Percentiles rank a stretch among this genome's conserved stretches.
phyloP scores from a whole-genome alignment of 2,888 invertebrate genomes.

The Phorcus lineatus region DNA sequence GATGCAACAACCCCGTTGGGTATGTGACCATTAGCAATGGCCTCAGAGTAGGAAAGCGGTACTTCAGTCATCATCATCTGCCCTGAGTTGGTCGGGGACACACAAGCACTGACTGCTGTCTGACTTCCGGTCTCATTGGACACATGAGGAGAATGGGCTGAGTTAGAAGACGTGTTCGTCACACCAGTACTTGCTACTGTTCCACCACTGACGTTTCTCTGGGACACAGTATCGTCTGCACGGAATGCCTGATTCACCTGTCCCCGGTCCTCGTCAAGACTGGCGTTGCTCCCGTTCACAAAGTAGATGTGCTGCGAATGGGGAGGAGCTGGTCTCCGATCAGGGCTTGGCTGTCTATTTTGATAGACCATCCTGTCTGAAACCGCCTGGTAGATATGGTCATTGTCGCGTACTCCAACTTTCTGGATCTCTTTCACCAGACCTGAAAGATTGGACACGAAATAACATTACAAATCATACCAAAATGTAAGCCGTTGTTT shows the following conservation, averaged over 20 bases:
- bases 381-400: conserved; percentile 8
- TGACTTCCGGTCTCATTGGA: background rate
- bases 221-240: background rate
- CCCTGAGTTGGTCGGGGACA: background rate
- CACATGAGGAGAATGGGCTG: background rate
- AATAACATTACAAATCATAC: background rate
- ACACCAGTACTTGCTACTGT: background rate
- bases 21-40: background rate
- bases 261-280: background rate
- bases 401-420: background rate
- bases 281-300: conserved; percentile 14
- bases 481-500: too few species aligned
- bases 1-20: background rate
- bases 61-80: background rate
- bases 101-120: background rate
- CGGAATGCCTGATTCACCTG: conserved; percentile 5
- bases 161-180: background rate
- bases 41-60: background rate
- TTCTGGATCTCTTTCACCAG: conserved; percentile 13
- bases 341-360: background rate
- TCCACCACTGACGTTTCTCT: background rate
- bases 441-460: background rate
- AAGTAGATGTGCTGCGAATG: background rate
- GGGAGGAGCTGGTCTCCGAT: background rate
- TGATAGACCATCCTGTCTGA: conserved; percentile 13